Percentiles rank a stretch among this genome's conserved stretches.
These are phyloP conservation scores for Drosophila navojoa DNA, from an alignment of 1,140 invertebrate species.

Conservation along the genomic window DNA sequence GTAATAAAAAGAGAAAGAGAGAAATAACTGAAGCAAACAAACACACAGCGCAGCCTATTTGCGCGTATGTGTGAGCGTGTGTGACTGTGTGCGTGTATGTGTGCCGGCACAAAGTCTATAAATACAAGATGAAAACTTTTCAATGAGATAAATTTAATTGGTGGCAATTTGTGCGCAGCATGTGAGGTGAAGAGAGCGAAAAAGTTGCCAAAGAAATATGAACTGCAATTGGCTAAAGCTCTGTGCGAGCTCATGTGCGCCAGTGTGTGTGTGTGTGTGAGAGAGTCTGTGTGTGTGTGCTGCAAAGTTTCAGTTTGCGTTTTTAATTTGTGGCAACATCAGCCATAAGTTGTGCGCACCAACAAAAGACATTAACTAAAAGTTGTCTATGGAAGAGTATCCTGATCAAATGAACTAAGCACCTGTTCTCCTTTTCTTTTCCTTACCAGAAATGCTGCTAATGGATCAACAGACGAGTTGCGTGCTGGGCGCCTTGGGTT, in stretches of 20 bases:
- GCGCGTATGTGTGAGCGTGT: background rate
- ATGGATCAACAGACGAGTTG: constrained; percentile 85
- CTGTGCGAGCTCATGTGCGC: constrained; percentile 22
- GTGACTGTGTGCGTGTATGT: constrained; percentile 20
- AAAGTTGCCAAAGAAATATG: constrained; percentile 74
- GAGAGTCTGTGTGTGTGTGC: constrained; percentile 36
- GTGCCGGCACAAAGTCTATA: constrained; percentile 59
- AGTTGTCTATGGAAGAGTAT: constrained; percentile 19
- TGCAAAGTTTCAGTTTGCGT: constrained; percentile 61
- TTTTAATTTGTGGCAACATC: constrained; percentile 74
- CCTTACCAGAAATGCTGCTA: constrained; percentile 84
- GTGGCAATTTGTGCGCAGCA: constrained; percentile 80
- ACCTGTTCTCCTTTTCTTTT: constrained; percentile 17
- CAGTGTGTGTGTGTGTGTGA: constrained; percentile 7
- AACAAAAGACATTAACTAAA: constrained; percentile 48
- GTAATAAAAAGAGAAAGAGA: constrained; percentile 64
- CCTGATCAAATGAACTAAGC: background rate
- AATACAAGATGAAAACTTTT: constrained; percentile 83
- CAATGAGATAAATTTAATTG: constrained; percentile 84
- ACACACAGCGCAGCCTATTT: constrained; percentile 29
- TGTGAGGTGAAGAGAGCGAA: constrained; percentile 37
- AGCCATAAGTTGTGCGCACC: constrained; percentile 50
- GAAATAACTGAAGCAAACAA: constrained; percentile 62
- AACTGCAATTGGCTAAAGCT: constrained; percentile 75
- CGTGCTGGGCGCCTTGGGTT: constrained; percentile 88